Evolutionary conservation across 2,113 vertebrate species (phyloP), one percentile per base, ranked within the genome.

Genomic region (Gadus macrocephalus): DNA sequence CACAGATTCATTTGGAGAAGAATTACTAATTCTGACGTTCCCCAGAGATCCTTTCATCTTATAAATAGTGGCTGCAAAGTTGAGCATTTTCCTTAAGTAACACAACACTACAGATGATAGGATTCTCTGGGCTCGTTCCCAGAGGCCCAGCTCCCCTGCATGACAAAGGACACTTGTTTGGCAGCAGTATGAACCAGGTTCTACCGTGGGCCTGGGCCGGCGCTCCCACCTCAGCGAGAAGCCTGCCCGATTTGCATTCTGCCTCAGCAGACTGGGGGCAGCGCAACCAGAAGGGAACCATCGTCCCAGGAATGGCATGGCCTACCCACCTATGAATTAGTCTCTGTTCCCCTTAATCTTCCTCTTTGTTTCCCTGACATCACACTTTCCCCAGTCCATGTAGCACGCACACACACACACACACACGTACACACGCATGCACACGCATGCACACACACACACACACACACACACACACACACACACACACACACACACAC

Each of bases 41-140:
- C 88, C 42, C 88, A 91, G 88, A 91, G 74, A 77, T 66, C 73
- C 88, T 93, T 92, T 91, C 86, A 92, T 92, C 89, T 91, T 89
- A 87, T 90, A 91, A 92, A 92, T 85, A 90, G 86, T 83, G 83
- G 76, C 79, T 84, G 84, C 78, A 87, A 86, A 90, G 77, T 77
- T 81, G 77, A 84, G 80, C 81, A 80, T 84, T 83, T 83, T 88
- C 81, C 84, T 81, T 81, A 89, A 89, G 86, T 83, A 91, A 86
- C 83, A 87, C 83, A 84, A 79, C 81, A 77, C 73, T 77, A 83
- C 69, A 74, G 86, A 90, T 88, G 86, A 87, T 89, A 80, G 78
- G 68, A 85, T 85, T 87, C 67, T 69, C 83, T 86, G 85, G 78
- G 83, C 78, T 73, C 70, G 68, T 73, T 87, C 88, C 85, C 85